Evolutionary conservation across 2,113 vertebrate species (phyloP), one percentile per base, ranked within the genome.

Genomic region (Cygnus atratus): DNA sequence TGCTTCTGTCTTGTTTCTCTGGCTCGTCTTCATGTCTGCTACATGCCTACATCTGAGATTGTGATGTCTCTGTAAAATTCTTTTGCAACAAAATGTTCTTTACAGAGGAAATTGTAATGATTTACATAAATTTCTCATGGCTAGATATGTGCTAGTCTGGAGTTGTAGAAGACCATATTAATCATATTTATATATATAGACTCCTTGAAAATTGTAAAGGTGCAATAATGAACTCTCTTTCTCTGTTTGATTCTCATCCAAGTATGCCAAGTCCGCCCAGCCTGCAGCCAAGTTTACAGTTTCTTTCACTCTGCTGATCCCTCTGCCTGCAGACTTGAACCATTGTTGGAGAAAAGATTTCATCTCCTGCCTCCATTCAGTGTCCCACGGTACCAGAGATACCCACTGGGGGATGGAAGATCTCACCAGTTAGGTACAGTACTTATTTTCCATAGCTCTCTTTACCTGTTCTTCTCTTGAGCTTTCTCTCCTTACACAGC

Each of bases 291-390:
- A 54, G 97, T 98, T 55, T 98, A 98, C 96, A 98, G 98, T 84
- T 98, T 98, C 93, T 98, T 98, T 96, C 98, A 98, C 74, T 98
- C 98, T 20, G 98, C 98, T 15, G 98, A 98, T 86, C 98, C 98
- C 19, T 98, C 98, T 9, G 98, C 98, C 57, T 98, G 98, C 13
- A 87, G 98, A 76, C 97, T 98, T 5, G 98, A 98, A 86, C 98
- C 98, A 1, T 65, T 98, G 48, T 75, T 98, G 96, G 98, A 98
- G 95, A 98, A 97, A 92, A 97, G 87, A 54, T 98, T 98, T 96
- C 98, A 98, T 81, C 97, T 98, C 76, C 93, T 98, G 95, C 97
- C 98, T 26, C 98, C 98, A 0, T 97, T 98, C 96, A 96, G 95
- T 8, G 98, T 98, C 74, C 98, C 98, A 10, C 97, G 98, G 67